Percentiles rank a stretch among this genome's conserved stretches.
phyloP scores from a whole-genome alignment of 1,140 invertebrate species.

The Carcinoscorpius rotundicauda region DNA sequence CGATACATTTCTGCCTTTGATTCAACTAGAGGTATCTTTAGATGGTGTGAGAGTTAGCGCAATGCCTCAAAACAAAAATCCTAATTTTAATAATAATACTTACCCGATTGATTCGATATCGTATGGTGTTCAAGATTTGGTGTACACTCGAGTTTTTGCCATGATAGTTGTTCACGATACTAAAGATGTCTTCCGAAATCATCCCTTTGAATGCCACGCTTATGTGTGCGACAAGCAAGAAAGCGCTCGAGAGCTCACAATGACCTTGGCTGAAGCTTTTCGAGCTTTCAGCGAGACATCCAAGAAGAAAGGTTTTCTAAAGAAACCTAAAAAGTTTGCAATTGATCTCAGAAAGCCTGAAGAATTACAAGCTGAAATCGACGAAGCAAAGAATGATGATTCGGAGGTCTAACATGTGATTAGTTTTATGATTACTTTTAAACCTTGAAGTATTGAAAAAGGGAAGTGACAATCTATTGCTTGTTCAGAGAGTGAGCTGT shows the following conservation, averaged over 20 bases:
- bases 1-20: constrained; percentile 54
- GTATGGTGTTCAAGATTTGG: constrained; percentile 57
- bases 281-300: constrained; percentile 67
- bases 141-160: constrained; percentile 85
- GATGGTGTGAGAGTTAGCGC: constrained; percentile 53
- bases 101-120: constrained; percentile 56
- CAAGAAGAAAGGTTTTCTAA: constrained; percentile 37
- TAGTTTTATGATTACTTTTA: no score
- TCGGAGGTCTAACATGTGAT: no score
- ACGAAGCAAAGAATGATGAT: not conserved
- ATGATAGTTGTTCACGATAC: constrained; percentile 77
- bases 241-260: constrained; percentile 67
- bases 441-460: no score
- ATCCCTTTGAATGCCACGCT: constrained; percentile 81
- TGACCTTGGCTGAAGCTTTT: constrained; percentile 77
- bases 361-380: constrained; percentile 48
- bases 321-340: constrained; percentile 50
- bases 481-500: no score
- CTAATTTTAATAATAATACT: constrained; percentile 37
- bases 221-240: constrained; percentile 81
- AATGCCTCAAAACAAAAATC: constrained; percentile 44
- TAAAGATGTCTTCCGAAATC: constrained; percentile 39
- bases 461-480: no score
- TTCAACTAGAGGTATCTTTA: constrained; percentile 56
- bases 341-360: constrained; percentile 70